A percentile compares a stretch with the other conserved stretches of the same genome.
These are phyloP conservation scores for Carassius gibelio DNA, from an alignment of 2,113 vertebrate species.

Conservation along the genomic window DNA sequence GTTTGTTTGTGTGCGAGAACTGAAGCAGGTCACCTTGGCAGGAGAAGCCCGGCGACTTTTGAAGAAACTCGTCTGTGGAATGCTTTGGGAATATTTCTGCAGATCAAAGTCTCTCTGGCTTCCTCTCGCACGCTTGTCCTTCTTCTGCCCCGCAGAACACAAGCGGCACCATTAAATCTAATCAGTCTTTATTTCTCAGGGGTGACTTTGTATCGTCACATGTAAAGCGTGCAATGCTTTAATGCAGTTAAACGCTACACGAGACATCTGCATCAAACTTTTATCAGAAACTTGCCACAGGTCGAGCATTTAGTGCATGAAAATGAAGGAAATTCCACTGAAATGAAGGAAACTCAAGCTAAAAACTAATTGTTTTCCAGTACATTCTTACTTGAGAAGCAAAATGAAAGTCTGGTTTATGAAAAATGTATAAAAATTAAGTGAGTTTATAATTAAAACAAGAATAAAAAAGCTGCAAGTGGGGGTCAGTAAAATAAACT, in stretches of 20 bases:
- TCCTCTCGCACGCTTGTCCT: constrained; percentile 10
- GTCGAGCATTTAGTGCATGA: not conserved
- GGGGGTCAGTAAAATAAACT: no score
- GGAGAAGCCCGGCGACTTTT: constrained; percentile 2
- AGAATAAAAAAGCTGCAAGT: no score
- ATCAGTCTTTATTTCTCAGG: constrained; percentile 23
- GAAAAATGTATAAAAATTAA: no score
- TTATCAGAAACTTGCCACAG: constrained; percentile 25
- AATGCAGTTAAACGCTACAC: constrained; percentile 42
- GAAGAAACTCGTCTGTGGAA: constrained; percentile 29
- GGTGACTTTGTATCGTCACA: constrained; percentile 45
- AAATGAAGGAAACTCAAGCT: not conserved
- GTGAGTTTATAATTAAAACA: no score
- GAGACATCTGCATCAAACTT: constrained; percentile 42
- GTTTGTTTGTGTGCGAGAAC: constrained; percentile 36
- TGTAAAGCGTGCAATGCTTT: constrained; percentile 6
- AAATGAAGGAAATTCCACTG: not conserved
- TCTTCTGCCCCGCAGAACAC: not conserved
- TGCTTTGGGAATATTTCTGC: constrained; percentile 18
- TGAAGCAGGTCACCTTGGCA: constrained; percentile 47
- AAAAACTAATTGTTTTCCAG: no score
- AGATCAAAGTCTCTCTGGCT: constrained; percentile 25
- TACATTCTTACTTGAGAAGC: no score
- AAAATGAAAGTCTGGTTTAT: no score
- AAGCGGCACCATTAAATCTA: constrained; percentile 40